Evolutionary conservation across 2,113 vertebrate species (phyloP).

Genomic region (Dipodomys spectabilis): DNA sequence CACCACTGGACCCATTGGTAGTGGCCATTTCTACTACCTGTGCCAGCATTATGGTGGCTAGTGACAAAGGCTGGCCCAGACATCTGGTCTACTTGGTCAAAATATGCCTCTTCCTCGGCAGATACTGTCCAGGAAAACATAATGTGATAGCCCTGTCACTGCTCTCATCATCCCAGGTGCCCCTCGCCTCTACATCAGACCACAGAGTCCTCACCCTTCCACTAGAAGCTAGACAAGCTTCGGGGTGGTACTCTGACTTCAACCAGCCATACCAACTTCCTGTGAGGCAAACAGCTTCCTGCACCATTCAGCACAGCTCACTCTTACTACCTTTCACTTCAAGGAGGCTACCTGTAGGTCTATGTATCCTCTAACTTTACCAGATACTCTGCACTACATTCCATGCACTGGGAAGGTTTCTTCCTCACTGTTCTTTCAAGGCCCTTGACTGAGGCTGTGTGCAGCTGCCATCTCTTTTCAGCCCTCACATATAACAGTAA

Average conservation of each 20-base stretch:
- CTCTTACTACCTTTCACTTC: no score
- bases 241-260: no score
- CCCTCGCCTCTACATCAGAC: neutral
- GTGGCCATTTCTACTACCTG: neutral
- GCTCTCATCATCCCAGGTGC: rapidly evolving
- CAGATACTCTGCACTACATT: neutral
- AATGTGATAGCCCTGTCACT: no score
- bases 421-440: neutral
- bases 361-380: neutral
- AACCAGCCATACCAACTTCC: no score
- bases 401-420: neutral
- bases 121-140: neutral
- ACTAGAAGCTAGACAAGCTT: neutral
- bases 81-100: neutral
- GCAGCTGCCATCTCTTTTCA: neutral
- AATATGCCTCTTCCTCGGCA: neutral
- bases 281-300: no score
- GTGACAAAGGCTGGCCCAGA: neutral
- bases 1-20: neutral
- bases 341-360: neutral
- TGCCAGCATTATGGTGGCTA: neutral
- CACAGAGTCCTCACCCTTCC: neutral
- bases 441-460: neutral
- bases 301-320: no score
- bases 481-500: neutral